Percentiles rank a stretch among this genome's conserved stretches.
Conservation (phyloP, 1,140 invertebrate species). For the Uloborus diversus region DNA sequence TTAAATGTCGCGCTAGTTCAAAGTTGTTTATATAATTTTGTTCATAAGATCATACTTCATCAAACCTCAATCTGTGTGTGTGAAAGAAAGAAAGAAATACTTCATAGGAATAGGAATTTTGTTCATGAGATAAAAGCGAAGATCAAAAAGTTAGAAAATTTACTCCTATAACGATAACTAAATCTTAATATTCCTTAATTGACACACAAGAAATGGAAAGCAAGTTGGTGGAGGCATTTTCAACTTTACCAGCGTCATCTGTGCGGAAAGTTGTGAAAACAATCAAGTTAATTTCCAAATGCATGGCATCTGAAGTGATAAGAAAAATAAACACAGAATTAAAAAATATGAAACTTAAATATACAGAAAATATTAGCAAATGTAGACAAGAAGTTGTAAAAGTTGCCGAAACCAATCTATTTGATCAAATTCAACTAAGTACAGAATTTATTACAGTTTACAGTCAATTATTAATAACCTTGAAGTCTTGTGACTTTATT, state of each 20-base stretch:
- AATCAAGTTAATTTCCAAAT: constrained; percentile 80
- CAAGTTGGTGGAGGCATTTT: constrained; percentile 78
- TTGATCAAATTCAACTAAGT: neutral
- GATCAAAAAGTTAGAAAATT: constrained; percentile 68
- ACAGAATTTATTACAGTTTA: constrained; percentile 43
- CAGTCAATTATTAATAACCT: constrained; percentile 58
- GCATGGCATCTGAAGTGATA: constrained; percentile 76
- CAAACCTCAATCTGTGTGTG: too few species aligned
- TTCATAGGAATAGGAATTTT: too few species aligned
- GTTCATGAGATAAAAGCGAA: constrained; percentile 66
- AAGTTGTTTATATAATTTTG: too few species aligned
- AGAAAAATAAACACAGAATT: constrained; percentile 70
- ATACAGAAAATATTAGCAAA: constrained; percentile 5
- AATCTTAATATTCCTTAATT: constrained; percentile 33
- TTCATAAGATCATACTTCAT: too few species aligned
- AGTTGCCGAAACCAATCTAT: neutral
- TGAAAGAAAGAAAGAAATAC: too few species aligned
- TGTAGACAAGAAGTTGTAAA: neutral
- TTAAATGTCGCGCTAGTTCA: too few species aligned
- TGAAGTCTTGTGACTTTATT: too few species aligned
- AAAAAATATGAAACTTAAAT: constrained; percentile 7
- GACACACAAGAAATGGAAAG: constrained; percentile 65
- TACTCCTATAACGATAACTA: constrained; percentile 71
- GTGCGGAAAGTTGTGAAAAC: constrained; percentile 76
- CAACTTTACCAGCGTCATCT: constrained; percentile 77